Evolutionary conservation across 2,888 invertebrate species (phyloP).

Genomic region (Cremastobaeus sp.): DNA sequence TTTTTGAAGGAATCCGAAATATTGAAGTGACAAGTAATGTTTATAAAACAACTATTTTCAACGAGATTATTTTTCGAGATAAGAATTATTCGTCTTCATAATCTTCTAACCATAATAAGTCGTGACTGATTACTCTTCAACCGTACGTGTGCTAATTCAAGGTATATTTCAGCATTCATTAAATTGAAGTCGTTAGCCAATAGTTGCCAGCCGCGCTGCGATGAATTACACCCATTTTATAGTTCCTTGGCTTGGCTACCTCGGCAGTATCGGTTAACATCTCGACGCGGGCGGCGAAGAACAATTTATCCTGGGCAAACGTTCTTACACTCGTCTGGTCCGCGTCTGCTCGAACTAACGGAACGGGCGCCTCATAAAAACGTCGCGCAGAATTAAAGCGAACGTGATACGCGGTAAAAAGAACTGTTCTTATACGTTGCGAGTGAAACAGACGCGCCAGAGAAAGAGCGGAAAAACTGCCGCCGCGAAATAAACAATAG

Average conservation of each 20-base stretch:
- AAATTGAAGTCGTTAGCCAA: too few species aligned
- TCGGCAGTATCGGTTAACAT: constrained; percentile 32
- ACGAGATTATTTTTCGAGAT: too few species aligned
- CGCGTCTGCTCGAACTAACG: constrained; percentile 63
- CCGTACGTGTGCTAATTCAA: too few species aligned
- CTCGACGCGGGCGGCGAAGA: constrained; percentile 54
- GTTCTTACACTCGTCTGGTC: constrained; percentile 62
- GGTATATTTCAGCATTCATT: too few species aligned
- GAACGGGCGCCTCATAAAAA: constrained; percentile 38
- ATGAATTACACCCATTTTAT: constrained; percentile 64
- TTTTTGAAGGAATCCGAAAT: too few species aligned
- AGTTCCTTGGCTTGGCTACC: constrained; percentile 47
- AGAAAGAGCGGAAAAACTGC: too few species aligned
- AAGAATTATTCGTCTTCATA: too few species aligned
- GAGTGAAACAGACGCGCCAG: neutral
- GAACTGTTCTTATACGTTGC: neutral
- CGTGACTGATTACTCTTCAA: too few species aligned
- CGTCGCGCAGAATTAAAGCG: constrained; percentile 39
- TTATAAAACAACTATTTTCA: too few species aligned
- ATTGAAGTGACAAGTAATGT: too few species aligned
- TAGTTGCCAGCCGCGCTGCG: constrained; percentile 38
- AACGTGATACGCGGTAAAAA: neutral
- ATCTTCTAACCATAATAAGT: too few species aligned
- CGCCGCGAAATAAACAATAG: constrained; percentile 6
- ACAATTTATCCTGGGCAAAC: constrained; percentile 64